Evolutionary conservation across 2,797 vertebrate species (phyloP).

Genomic region (Acanthiza pusilla): DNA sequence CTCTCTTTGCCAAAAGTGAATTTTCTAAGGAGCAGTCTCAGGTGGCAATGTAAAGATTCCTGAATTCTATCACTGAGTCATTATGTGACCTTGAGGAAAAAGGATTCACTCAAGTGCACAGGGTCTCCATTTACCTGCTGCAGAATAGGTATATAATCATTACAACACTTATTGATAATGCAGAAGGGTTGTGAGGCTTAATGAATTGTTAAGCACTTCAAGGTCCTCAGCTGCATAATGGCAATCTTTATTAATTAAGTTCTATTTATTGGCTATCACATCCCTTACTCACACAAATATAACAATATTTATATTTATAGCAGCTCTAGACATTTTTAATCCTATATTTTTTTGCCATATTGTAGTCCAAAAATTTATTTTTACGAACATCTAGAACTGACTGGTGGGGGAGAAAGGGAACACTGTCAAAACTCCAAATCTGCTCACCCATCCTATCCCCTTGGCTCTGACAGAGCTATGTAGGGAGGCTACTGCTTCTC

Average conservation of each 20-base stretch:
- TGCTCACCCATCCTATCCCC: accelerated
- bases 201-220: background rate
- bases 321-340: background rate
- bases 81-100: conserved; percentile 42
- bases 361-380: background rate
- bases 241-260: conserved; percentile 12
- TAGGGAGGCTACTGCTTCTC: background rate
- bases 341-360: background rate
- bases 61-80: background rate
- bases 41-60: conserved; percentile 1
- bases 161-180: background rate
- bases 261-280: background rate
- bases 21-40: conserved; percentile 34
- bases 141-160: background rate
- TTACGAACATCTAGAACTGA: background rate
- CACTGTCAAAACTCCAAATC: accelerated
- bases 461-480: background rate
- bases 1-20: background rate
- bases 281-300: background rate
- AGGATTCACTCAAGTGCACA: conserved; percentile 5
- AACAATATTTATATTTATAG: background rate
- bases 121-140: conserved; percentile 3
- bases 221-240: conserved; percentile 18
- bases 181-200: background rate
- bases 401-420: background rate